Conservation (phyloP, 2,113 vertebrate genomes). For the Aegypius monachus region DNA sequence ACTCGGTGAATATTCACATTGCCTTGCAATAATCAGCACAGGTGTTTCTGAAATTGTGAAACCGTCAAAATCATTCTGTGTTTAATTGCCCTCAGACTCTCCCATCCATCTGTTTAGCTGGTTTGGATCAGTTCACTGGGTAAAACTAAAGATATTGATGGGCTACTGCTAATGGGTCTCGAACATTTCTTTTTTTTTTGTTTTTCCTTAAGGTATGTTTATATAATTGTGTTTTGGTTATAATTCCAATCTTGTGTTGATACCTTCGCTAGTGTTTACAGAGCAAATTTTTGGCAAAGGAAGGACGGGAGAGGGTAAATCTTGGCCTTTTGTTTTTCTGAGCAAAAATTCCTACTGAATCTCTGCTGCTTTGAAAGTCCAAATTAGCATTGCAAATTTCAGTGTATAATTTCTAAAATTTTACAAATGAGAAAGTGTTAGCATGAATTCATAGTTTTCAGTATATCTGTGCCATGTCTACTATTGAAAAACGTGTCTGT, state of each 20-base stretch:
- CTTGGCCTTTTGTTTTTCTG: not conserved
- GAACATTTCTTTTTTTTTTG: not conserved
- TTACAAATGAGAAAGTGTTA: not conserved
- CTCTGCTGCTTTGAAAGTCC: not conserved
- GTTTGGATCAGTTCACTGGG: not conserved
- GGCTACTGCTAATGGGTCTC: not conserved
- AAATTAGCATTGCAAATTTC: not conserved
- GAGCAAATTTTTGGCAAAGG: not conserved
- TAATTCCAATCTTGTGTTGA: not conserved
- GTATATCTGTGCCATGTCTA: not conserved
- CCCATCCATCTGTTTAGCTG: not conserved
- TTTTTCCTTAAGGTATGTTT: not conserved
- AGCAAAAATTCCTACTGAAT: not conserved
- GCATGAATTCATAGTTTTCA: not conserved
- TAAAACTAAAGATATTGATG: not conserved
- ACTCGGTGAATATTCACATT: not conserved
- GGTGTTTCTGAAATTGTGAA: conserved; percentile 9
- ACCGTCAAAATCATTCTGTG: not conserved
- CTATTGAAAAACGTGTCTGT: not conserved
- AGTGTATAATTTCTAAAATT: not conserved
- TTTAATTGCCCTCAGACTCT: not conserved
- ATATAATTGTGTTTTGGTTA: not conserved
- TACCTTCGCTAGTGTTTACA: not conserved
- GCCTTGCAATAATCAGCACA: not conserved
- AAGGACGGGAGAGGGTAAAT: not conserved